phyloP scores from a whole-genome alignment of 2,888 invertebrate species.

The Fissipunctia ypsillon region DNA sequence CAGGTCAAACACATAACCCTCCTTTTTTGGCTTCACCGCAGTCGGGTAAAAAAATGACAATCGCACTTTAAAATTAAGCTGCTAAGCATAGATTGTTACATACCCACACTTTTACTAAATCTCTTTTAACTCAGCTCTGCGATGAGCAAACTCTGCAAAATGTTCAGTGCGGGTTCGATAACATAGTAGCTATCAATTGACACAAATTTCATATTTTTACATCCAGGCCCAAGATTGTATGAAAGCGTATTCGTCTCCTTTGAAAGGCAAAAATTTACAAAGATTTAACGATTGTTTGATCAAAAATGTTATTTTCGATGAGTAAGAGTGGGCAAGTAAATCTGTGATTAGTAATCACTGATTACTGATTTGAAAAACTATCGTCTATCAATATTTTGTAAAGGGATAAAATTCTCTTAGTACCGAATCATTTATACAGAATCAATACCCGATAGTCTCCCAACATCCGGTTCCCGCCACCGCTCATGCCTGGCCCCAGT shows the following conservation, averaged over 20 bases:
- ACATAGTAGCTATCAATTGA: not conserved
- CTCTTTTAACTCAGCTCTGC: not conserved
- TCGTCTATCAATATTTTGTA: not conserved
- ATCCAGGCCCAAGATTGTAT: conserved; percentile 2
- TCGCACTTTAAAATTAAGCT: no score
- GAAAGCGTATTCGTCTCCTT: not conserved
- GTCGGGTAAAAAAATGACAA: no score
- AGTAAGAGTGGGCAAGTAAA: not conserved
- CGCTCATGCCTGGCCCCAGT: conserved; percentile 10
- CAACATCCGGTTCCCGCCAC: conserved; percentile 2
- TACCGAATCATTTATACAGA: not conserved
- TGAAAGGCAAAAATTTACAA: not conserved
- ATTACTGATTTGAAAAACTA: not conserved
- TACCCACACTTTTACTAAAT: no score
- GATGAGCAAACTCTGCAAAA: not conserved
- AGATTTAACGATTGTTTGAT: no score
- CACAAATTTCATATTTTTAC: conserved; percentile 1
- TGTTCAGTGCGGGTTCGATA: not conserved
- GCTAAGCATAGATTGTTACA: no score
- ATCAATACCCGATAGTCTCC: not conserved
- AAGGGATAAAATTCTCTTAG: not conserved
- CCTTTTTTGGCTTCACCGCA: no score
- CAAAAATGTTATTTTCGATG: not conserved
- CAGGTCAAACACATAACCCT: no score
- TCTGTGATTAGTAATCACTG: not conserved